Evolutionary conservation across 2,888 invertebrate species (phyloP), one percentile per base, ranked within the genome.

Genomic region (Thecophora atra): DNA sequence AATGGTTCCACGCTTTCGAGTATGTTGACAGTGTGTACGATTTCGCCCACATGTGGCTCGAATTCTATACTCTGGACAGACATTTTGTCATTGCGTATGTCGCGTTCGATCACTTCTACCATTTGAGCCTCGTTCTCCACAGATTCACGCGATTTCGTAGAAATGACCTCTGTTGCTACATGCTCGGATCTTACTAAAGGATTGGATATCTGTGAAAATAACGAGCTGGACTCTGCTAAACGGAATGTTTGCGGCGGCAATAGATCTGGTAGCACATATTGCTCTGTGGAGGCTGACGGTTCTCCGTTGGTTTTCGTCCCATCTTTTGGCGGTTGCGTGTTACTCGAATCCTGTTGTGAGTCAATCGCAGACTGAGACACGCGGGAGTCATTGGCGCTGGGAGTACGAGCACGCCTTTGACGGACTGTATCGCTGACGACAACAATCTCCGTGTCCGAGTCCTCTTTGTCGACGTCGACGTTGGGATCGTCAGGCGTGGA

Each of bases 91-190:
- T 91, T 91, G 1, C 90, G 85, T 66, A 93, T 91, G 83, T 93
- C 92, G 80, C 88, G 90, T 80, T 90, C 92, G 76, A 89, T 90
- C 1, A 93, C 89, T 79, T 90, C 93, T 17, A 93, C 93, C 76
- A 92, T 88, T 77, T 89, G 90, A 68, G 84, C 81, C 0, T 89
- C 89, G 7, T 88, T 15, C 73, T 81, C 62, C 73, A 75, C 68
- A 51, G 64, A 6, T 28, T 24, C 15, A 54, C 73, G 6, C 72
- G 58, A 11, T 76, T 26, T 44, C 74, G 71, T 3, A 56, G 28
- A 2, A 24, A 17, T 2, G 24, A 15, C 74, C 90, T 88, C 28
- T 3, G 21, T 21, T 19, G 19, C 21, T 24, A 24, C 21, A 11
- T 5, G 5, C 8, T 21, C 28, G 11, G 28, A 4, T 4, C 8